Percentiles rank a stretch among this genome's conserved stretches.
Conservation (phyloP, 2,113 vertebrate genomes). For the Poecile atricapillus region DNA sequence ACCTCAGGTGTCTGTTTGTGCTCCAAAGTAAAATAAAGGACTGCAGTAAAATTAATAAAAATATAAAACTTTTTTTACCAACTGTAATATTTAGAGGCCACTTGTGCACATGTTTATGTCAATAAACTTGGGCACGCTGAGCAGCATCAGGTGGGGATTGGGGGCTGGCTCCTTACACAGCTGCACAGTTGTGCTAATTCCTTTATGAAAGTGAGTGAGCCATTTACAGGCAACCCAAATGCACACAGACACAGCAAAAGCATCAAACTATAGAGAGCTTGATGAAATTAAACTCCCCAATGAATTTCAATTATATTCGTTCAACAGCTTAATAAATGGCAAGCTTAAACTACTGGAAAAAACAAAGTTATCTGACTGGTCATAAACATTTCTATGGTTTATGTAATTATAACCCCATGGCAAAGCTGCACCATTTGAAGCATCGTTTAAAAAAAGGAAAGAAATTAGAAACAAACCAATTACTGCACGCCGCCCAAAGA, state of each 20-base stretch:
- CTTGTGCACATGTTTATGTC: neutral
- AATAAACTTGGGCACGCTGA: neutral
- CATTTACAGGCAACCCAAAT: neutral
- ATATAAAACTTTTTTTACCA: neutral
- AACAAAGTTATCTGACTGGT: slow-evolving; percentile 22
- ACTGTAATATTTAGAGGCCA: neutral
- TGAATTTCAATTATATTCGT: slow-evolving; percentile 34
- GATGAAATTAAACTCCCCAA: slow-evolving; percentile 35
- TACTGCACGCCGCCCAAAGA: neutral
- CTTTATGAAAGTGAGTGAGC: neutral
- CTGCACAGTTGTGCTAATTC: neutral
- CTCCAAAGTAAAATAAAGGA: neutral
- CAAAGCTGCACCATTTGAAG: slow-evolving; percentile 8
- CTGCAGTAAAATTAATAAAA: neutral
- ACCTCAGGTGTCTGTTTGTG: neutral
- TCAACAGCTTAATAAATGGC: slow-evolving; percentile 3
- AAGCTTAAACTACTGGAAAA: slow-evolving; percentile 17
- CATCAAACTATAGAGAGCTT: neutral
- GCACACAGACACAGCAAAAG: neutral
- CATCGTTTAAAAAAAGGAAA: neutral
- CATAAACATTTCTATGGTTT: neutral
- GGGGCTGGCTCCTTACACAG: neutral
- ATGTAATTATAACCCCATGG: neutral
- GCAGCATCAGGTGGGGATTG: neutral
- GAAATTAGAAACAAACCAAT: neutral